Evolutionary conservation across 1,140 invertebrate genomes (phyloP).

Genomic region (Drusus annulatus): DNA sequence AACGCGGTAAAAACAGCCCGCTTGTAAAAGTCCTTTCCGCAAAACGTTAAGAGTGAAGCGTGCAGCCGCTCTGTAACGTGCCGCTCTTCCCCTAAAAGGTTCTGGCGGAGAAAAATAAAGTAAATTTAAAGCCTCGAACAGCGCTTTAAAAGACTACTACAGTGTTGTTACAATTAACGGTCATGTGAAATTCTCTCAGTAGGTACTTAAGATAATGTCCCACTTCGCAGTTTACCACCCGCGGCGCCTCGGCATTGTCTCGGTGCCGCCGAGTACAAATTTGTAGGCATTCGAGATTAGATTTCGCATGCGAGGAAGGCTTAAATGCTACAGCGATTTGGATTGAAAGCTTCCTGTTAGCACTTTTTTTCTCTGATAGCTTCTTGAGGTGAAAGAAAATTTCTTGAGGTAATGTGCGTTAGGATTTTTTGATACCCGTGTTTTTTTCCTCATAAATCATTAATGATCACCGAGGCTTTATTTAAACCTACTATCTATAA

Average conservation of each 20-base stretch:
- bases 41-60: slow-evolving; percentile 14
- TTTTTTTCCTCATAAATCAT: too few species aligned
- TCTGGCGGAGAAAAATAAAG: slow-evolving; percentile 36
- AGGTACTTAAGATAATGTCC: slow-evolving; percentile 43
- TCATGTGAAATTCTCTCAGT: slow-evolving; percentile 35
- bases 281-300: slow-evolving; percentile 33
- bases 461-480: too few species aligned
- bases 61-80: slow-evolving; percentile 18
- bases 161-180: slow-evolving; percentile 47
- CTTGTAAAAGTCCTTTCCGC: background rate
- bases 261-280: slow-evolving; percentile 9
- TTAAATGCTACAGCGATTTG: background rate
- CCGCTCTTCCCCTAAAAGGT: slow-evolving; percentile 31
- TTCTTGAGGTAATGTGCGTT: too few species aligned
- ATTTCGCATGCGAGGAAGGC: background rate
- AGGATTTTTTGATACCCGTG: too few species aligned
- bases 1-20: background rate
- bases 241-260: slow-evolving; percentile 15
- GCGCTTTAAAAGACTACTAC: slow-evolving; percentile 47
- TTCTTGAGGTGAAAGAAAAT: background rate
- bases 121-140: slow-evolving; percentile 46
- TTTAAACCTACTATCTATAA: too few species aligned
- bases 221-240: slow-evolving; percentile 33
- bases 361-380: background rate
- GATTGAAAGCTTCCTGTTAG: background rate